Base-by-base conservation (phyloP, 1,140 invertebrate species). In the Phenacoccus solenopsis region DNA sequence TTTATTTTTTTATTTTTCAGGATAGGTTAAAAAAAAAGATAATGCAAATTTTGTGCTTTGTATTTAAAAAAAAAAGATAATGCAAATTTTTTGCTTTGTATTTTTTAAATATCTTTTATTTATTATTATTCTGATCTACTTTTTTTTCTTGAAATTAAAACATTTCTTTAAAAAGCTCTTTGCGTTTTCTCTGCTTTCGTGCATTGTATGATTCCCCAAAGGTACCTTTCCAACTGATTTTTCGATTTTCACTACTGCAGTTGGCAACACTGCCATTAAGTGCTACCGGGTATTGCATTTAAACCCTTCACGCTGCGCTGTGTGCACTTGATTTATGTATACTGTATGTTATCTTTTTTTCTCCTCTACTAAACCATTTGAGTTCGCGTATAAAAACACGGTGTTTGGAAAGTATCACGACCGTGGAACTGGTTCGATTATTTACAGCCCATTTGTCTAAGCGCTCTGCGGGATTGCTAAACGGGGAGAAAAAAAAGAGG, bases 241-340 rank as follows among this genome's bases (percentile, higher is more conserved):
- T 38, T 38, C n/a, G 9, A 10, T 38, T 38, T 38, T 10, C 9
- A 1, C 5, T 16, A 27, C 21, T 1, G 32, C 32, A 3, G 59
- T 64, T 64, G 59, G 59, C 25, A 64, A 24, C 22, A 64, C 59
- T 64, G 59, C 21, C 13, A 25, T 25, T 25, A 64, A 64, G 25
- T 64, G 59, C 59, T 64, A 64, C 59, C 25, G 59, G 59, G 59
- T 64, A 64, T 64, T 64, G 16, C 59, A 64, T 27, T 24, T 27
- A 64, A 27, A 27, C 59, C 59, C 25, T 64, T 64, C 59, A 64
- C 59, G 59, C 59, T 64, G 59, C 9, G 59, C 16, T 64, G 5
- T 64, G 22, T 64, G 59, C 59, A 64, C 59, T 64, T 64, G 59
- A 64, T 64, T 64, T 64, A 64, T 64, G 20, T 20, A 20, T 64